Evolutionary conservation across 2,888 invertebrate species (phyloP), one percentile per base, ranked within the genome.

Genomic region (Abrostola tripartita): DNA sequence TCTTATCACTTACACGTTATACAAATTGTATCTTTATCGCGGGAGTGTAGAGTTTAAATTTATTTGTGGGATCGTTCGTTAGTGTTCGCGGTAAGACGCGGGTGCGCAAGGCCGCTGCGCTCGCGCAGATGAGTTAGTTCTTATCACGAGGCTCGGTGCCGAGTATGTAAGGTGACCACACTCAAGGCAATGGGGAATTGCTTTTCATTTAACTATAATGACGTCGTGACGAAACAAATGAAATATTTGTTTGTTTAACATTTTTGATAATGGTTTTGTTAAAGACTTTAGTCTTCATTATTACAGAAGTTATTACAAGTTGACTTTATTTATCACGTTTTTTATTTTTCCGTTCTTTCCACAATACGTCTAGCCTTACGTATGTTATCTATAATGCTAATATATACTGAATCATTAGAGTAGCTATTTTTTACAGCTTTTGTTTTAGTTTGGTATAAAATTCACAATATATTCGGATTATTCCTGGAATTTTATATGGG

Each of bases 101-200:
- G 81, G 90, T 87, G 91, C 88, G 82, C 90, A 82, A 83, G 82
- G 81, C 79, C 85, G 87, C 70, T 83, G 92, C 92, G 90, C 91
- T 68, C 56, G 88, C 89, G 92, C 88, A 81, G 90, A 89, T 90
- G 86, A 82, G 84, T 85, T 78, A 76, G 80, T 81, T 90, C 87
- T 91, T 93, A 93, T 92, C 93, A 90, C 85, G 86, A 90, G 86
- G 78, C 84, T 79, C 71, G 56, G 44, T 5, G 53, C 36, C 44
- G 64, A 71, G 64, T 68, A 50, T 65, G 71, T 81, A 71, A 59
- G 64, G 80, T 67, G 74, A 76, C 84, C 81, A 84, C 65, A 58
- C 49, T 65, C 66, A 65, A 67, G 51, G 73, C 61, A 51, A 68
- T 61, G 57, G 68, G 71, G 71, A 69, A 71, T 71, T 65, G 65